Base-by-base conservation (phyloP, 2,888 invertebrate species). In the Hoplodrina blanda region DNA sequence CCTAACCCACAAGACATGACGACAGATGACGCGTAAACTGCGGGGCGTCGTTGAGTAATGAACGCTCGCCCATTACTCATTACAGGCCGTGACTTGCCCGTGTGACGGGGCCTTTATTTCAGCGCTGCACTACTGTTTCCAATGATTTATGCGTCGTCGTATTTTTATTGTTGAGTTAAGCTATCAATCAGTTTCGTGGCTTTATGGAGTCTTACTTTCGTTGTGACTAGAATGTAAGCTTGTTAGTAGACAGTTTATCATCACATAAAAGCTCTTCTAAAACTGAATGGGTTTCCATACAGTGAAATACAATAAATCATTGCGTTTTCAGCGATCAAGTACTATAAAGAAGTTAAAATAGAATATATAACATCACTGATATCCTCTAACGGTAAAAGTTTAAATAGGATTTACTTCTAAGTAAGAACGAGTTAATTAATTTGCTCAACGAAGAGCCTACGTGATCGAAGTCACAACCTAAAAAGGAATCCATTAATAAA, bases 41-140 rank as follows among this genome's bases (percentile, higher is more conserved):
- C 89, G 89, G 91, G 92, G 91, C 89, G 92, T 89, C 88, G 76
- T 86, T 93, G 94, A 94, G 91, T 93, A 94, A 95, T 94, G 94
- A 93, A 91, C 88, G 86, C 76, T 85, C 81, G 82, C 85, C 87
- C 90, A 91, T 91, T 90, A 90, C 91, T 91, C 91, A 92, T 91
- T 91, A 92, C 92, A 73, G 81, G 84, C 88, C 87, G 90, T 92
- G 92, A 92, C 91, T 91, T 85, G 91, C 86, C 85, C 85, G 89
- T 89, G 90, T 90, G 90, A 89, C 88, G 85, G 81, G 78, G 88
- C 90, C 89, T 90, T 93, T 92, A 92, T 92, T 92, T 91, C 91
- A 90, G 87, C 88, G 83, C 83, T 78, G 73, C 76, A 88, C 90
- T 90, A 89, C 89, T 88, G 87, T 90, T 88, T 85, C 67, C 60